Conservation (phyloP, 2,888 invertebrate genomes). For the Cistogaster globosa region DNA sequence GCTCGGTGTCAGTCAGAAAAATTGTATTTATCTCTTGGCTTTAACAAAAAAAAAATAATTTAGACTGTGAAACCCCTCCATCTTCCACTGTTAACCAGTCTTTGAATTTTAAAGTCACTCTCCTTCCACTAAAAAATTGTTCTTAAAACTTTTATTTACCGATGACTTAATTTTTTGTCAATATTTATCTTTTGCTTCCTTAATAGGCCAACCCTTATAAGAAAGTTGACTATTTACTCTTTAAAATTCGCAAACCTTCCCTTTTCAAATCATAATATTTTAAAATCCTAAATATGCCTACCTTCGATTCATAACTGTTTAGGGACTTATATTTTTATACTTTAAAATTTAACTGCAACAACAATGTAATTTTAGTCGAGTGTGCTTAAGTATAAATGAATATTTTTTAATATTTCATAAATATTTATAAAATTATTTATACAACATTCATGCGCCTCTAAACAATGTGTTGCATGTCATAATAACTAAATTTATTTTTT, state of each 20-base stretch:
- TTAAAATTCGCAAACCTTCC: constrained; percentile 1
- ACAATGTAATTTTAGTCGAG: constrained; percentile 21
- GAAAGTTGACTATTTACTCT: background rate
- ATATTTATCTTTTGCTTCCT: too few species aligned
- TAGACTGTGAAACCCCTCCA: too few species aligned
- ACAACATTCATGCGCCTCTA: constrained; percentile 21
- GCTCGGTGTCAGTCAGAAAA: too few species aligned
- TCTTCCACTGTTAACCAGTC: too few species aligned
- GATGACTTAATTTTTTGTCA: too few species aligned
- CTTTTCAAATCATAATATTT: background rate
- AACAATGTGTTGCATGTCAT: constrained; percentile 62
- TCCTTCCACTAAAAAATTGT: too few species aligned
- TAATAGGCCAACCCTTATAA: too few species aligned
- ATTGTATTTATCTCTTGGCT: too few species aligned
- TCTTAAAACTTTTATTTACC: too few species aligned
- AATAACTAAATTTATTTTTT: constrained; percentile 2
- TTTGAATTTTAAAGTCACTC: too few species aligned
- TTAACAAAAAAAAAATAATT: too few species aligned
- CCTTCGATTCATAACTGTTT: constrained; percentile 31
- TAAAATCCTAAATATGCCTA: constrained; percentile 31
- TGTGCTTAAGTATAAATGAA: constrained; percentile 27
- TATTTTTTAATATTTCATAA: constrained; percentile 39
- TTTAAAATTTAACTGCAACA: background rate
- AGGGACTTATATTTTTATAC: constrained; percentile 37
- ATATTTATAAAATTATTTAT: constrained; percentile 51